phyloP scores from a whole-genome alignment of 2,797 vertebrate genomes.

The Toxotes lorentzi region DNA sequence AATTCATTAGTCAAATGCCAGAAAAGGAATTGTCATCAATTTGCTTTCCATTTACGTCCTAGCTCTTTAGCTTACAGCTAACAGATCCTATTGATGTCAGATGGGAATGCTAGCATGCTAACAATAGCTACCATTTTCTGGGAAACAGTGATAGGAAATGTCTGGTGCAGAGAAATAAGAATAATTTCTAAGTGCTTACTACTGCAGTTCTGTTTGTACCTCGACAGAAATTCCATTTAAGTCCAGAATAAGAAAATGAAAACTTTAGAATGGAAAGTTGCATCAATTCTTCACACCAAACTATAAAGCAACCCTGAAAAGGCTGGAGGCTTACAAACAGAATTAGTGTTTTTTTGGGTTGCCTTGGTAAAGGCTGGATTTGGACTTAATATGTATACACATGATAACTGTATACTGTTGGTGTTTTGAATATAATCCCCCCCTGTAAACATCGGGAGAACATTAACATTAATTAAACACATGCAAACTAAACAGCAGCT shows the following conservation, averaged over 20 bases:
- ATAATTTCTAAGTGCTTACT: neutral
- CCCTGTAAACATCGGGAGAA: constrained; percentile 26
- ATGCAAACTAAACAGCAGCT: constrained; percentile 17
- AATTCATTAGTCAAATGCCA: neutral
- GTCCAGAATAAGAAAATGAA: constrained; percentile 23
- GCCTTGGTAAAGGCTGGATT: constrained; percentile 18
- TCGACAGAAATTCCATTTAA: constrained; percentile 34
- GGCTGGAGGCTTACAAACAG: constrained; percentile 20
- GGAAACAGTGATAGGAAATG: constrained; percentile 4
- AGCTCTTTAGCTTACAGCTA: neutral
- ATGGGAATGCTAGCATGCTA: constrained; percentile 1
- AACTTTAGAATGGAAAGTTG: constrained; percentile 19
- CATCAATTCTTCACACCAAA: constrained; percentile 40
- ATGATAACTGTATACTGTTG: constrained; percentile 23
- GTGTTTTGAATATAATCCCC: constrained; percentile 22
- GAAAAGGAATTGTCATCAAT: no score
- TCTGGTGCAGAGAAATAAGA: constrained; percentile 4
- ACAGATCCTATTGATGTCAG: neutral
- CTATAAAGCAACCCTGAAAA: constrained; percentile 14
- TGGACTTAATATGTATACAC: constrained; percentile 10
- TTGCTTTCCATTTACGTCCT: neutral
- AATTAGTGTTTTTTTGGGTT: constrained; percentile 8
- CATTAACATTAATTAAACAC: constrained; percentile 29
- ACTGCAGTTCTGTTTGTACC: neutral
- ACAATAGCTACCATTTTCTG: neutral